Evolutionary conservation across 2,113 vertebrate genomes (phyloP), one percentile per base, ranked within the genome.

Genomic region (Potamarius usumacintae): DNA sequence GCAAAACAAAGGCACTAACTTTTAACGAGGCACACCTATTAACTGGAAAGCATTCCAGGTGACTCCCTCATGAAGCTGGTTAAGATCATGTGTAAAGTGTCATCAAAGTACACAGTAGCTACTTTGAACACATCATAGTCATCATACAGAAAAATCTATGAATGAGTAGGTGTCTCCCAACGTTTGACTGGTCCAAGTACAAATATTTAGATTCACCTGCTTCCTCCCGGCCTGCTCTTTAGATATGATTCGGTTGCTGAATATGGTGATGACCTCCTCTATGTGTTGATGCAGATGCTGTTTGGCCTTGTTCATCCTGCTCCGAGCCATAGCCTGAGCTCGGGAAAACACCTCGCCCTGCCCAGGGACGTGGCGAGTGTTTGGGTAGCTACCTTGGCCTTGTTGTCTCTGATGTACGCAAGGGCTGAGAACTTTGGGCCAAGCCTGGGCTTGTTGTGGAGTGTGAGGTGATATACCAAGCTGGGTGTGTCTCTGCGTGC

Each of bases 261-360:
- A 94, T 69, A 94, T 86, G 55, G 82, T 81, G 58, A 92, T 90
- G 34, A 92, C 93, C 85, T 93, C 91, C 62, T 92, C 91, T 84
- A 95, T 92, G 79, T 91, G 89, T 85, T 92, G 90, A 25, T 94
- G 90, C 69, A 95, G 88, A 11, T n/a, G 90, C 14, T 87, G 74
- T 65, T 88, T 89, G 71, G 94, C 91, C 88, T 92, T 94, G 84
- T 93, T 93, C 91, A 95, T 90, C 30, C 92, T 86, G 88, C 92
- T 93, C 69, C 77, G 93, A 14, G 94, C 93, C 91, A 93, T 91
- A 0, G 92, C 91, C 80, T 91, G 92, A 60, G 92, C 92, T 89
- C 86, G 94, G 1, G 87, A 89, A n/a, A 82, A 92, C 15, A 92
- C 91, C 60, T 94, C 92, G 18, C 89, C 87, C 63, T 17, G 88